phyloP scores from a whole-genome alignment of 2,888 invertebrate species.

The Psylliodes chrysocephalus region DNA sequence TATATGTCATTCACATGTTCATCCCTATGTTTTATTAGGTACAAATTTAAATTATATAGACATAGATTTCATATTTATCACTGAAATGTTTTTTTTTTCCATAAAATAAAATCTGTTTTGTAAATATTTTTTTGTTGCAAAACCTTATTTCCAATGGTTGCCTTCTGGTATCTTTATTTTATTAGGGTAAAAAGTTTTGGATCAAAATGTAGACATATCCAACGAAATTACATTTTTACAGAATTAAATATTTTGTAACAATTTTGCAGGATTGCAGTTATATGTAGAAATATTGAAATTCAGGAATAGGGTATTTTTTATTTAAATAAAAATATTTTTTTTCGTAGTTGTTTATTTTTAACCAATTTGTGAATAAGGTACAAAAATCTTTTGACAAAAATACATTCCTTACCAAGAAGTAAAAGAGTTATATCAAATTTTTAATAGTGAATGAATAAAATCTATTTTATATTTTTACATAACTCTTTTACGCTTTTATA shows the following conservation, averaged over 20 bases:
- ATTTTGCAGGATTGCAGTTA: too few relatives aligned
- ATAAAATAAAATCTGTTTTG: conserved; percentile 29
- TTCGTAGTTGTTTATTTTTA: conserved; percentile 39
- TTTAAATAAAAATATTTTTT: conserved; percentile 12
- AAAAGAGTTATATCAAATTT: conserved; percentile 11
- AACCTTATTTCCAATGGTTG: not conserved
- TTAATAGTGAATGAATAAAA: not conserved
- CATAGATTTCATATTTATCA: conserved; percentile 34
- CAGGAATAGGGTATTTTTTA: too few relatives aligned
- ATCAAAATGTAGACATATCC: too few relatives aligned
- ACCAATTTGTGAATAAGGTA: conserved; percentile 55
- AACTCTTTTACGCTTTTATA: not conserved
- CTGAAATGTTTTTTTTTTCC: conserved; percentile 27
- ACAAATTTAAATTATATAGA: conserved; percentile 37
- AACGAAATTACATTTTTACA: too few relatives aligned
- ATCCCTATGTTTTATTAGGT: conserved; percentile 18
- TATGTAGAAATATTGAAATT: too few relatives aligned
- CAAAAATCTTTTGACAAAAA: conserved; percentile 52
- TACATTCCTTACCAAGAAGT: conserved; percentile 30
- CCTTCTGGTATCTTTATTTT: too few relatives aligned
- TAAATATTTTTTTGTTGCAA: conserved; percentile 14
- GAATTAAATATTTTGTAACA: too few relatives aligned
- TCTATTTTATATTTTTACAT: conserved; percentile 1
- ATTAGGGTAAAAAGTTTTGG: too few relatives aligned
- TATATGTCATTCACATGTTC: conserved; percentile 17